These are phyloP conservation scores for Cinclus cinclus DNA, from an alignment of 2,113 vertebrate species.

Conservation along the genomic window DNA sequence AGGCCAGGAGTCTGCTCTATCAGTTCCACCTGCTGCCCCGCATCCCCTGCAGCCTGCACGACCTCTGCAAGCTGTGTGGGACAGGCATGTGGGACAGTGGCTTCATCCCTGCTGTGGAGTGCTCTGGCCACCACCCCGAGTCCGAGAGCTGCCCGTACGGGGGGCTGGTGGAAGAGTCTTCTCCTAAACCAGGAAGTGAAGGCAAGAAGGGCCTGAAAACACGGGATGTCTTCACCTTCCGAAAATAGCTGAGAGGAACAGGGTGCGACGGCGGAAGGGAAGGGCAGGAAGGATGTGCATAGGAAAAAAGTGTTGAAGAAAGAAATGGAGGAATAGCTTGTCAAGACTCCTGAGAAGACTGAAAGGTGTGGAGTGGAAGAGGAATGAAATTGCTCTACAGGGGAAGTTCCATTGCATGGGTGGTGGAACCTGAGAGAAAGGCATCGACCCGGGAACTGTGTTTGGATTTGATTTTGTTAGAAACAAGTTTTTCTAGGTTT, in stretches of 20 bases:
- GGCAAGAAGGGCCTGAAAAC: conserved; percentile 79
- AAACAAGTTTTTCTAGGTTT: conserved; percentile 36
- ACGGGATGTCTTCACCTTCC: conserved; percentile 87
- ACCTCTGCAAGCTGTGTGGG: conserved; percentile 92
- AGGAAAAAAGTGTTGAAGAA: not conserved
- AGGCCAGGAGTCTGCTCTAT: conserved; percentile 95
- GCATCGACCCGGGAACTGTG: not conserved
- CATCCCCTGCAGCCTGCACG: conserved; percentile 94
- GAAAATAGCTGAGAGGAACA: conserved; percentile 77
- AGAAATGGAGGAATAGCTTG: not conserved
- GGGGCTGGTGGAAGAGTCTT: conserved; percentile 77
- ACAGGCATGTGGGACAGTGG: conserved; percentile 98
- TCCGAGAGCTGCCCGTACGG: conserved; percentile 91
- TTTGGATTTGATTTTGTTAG: conserved; percentile 2
- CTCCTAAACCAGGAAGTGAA: conserved; percentile 68
- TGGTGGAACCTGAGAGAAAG: not conserved
- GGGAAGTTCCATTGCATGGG: not conserved
- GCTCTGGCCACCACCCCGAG: conserved; percentile 87
- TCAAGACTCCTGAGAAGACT: not conserved
- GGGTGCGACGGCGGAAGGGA: not conserved
- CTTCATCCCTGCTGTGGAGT: conserved; percentile 93
- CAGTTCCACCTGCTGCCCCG: conserved; percentile 93
- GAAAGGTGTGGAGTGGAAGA: not conserved
- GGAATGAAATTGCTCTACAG: not conserved
- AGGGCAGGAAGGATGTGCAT: conserved; percentile 13